These are phyloP conservation scores for Platycheirus albimanus DNA, from an alignment of 2,888 invertebrate genomes.

Conservation along the genomic window DNA sequence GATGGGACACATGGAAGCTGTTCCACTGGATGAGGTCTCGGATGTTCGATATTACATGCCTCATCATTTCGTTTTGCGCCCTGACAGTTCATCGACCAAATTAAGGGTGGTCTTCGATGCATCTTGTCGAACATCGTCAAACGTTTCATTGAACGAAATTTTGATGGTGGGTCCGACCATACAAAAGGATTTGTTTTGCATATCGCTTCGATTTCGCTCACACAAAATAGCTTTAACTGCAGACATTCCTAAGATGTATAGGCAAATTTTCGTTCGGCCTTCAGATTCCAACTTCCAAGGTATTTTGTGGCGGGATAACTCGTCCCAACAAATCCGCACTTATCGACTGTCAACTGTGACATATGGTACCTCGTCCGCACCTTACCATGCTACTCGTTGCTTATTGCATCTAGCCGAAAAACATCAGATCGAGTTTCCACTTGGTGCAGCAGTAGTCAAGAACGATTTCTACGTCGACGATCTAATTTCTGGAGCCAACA, in stretches of 20 bases:
- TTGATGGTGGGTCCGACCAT: slow-evolving; percentile 32
- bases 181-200: neutral
- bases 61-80: slow-evolving; percentile 1
- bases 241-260: slow-evolving; percentile 4
- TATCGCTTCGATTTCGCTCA: neutral
- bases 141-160: slow-evolving; percentile 53
- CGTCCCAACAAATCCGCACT: slow-evolving; percentile 19
- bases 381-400: slow-evolving; percentile 56
- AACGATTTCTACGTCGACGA: slow-evolving; percentile 75
- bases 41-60: slow-evolving; percentile 11
- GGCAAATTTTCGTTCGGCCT: neutral
- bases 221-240: slow-evolving; percentile 4
- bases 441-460: slow-evolving; percentile 59
- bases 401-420: slow-evolving; percentile 51
- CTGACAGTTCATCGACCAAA: slow-evolving; percentile 7
- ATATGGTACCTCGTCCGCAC: slow-evolving; percentile 43
- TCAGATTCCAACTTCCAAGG: slow-evolving; percentile 1
- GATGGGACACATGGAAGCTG: slow-evolving; percentile 28
- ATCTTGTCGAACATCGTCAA: slow-evolving; percentile 5
- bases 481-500: slow-evolving; percentile 49
- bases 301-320: slow-evolving; percentile 3
- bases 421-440: slow-evolving; percentile 54
- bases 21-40: slow-evolving; percentile 13
- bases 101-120: slow-evolving; percentile 35
- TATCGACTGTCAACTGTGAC: slow-evolving; percentile 40